Evolutionary conservation across 2,888 invertebrate genomes (phyloP).

Genomic region (Germaria angustata): DNA sequence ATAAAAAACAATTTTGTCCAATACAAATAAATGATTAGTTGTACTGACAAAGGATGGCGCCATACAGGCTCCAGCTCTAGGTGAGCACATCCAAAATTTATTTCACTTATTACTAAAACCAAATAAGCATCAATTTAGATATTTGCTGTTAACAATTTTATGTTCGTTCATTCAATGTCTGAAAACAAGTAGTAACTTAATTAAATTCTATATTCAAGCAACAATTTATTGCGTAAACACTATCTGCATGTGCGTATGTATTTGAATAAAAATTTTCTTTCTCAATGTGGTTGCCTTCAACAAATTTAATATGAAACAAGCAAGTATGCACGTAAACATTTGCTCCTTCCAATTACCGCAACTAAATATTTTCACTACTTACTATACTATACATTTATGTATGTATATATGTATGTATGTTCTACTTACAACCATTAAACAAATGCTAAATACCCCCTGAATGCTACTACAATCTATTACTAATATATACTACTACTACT

Average conservation of each 20-base stretch:
- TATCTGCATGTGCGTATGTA: conserved; percentile 15
- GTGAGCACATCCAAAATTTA: conserved; percentile 75
- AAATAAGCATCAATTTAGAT: not conserved
- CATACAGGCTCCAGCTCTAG: conserved; percentile 81
- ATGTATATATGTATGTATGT: no score
- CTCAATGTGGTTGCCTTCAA: not conserved
- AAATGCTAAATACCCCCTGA: conserved; percentile 38
- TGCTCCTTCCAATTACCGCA: not conserved
- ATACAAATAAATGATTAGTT: conserved; percentile 71
- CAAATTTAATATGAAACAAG: not conserved
- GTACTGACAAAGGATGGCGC: conserved; percentile 81
- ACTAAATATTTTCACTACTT: not conserved
- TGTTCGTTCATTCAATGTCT: conserved; percentile 26
- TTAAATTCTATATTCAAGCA: not conserved
- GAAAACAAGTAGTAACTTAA: conserved; percentile 1
- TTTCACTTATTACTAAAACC: conserved; percentile 41
- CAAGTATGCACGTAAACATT: not conserved
- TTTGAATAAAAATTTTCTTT: not conserved
- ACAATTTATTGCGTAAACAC: conserved; percentile 1
- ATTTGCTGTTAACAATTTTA: conserved; percentile 20
- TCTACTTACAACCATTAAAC: not conserved
- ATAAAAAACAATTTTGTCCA: conserved; percentile 23
- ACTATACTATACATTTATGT: conserved; percentile 46
- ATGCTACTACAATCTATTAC: conserved; percentile 17
- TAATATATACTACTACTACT: not conserved